Conservation (phyloP, 2,888 invertebrate genomes). For the Hedychridium roseum region DNA sequence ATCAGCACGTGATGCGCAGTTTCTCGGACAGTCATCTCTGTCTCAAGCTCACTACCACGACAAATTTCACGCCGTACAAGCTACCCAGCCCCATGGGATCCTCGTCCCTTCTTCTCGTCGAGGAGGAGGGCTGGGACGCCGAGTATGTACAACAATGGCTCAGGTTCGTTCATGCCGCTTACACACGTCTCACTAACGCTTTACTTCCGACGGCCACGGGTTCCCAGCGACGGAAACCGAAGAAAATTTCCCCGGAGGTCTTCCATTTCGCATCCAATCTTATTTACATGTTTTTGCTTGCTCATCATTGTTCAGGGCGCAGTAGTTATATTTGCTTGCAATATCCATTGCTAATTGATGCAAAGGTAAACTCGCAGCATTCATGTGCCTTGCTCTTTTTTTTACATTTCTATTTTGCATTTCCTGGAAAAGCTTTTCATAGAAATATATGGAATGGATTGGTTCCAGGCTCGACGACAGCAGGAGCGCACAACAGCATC, state of each 20-base stretch:
- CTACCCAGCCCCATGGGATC: constrained; percentile 49
- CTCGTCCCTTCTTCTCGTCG: constrained; percentile 55
- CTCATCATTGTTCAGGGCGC: too few species aligned
- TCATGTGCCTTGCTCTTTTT: too few species aligned
- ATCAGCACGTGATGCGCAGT: constrained; percentile 78
- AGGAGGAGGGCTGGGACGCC: constrained; percentile 69
- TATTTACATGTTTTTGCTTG: too few species aligned
- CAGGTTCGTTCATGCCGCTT: too few species aligned
- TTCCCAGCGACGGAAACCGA: too few species aligned
- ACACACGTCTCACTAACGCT: too few species aligned
- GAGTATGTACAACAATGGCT: constrained; percentile 82
- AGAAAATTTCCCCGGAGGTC: too few species aligned
- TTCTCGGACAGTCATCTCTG: constrained; percentile 80
- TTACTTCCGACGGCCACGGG: too few species aligned
- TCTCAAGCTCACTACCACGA: constrained; percentile 72
- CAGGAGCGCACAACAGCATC: constrained; percentile 74
- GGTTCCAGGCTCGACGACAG: constrained; percentile 72
- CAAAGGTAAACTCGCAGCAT: too few species aligned
- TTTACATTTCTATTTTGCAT: background rate
- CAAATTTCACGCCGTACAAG: constrained; percentile 52
- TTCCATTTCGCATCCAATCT: too few species aligned
- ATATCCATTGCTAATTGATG: too few species aligned
- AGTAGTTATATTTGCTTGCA: too few species aligned
- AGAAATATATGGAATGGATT: background rate
- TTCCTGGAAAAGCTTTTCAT: background rate